A percentile compares a stretch with the other conserved stretches of the same genome.
phyloP scores from a whole-genome alignment of 1,140 invertebrate genomes.

The Pollicipes pollicipes region DNA sequence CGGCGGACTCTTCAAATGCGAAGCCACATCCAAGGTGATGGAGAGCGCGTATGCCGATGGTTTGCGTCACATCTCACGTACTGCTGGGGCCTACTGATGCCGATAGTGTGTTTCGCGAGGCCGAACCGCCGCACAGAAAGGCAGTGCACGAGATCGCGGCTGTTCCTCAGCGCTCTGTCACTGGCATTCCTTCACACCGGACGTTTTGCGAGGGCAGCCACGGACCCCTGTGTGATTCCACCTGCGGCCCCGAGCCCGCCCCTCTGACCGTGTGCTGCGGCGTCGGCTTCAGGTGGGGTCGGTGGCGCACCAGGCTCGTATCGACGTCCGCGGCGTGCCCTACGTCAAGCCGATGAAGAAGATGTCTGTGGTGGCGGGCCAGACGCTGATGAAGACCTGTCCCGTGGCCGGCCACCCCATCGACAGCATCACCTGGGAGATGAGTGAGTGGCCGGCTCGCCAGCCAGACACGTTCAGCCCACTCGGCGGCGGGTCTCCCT shows the following conservation, averaged over 20 bases:
- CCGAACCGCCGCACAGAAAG: constrained; percentile 25
- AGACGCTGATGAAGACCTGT: constrained; percentile 27
- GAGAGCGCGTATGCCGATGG: constrained; percentile 53
- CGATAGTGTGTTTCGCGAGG: constrained; percentile 28
- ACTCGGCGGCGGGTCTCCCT: neutral
- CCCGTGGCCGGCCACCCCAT: constrained; percentile 32
- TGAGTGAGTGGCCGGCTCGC: constrained; percentile 24
- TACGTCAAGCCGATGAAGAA: constrained; percentile 27
- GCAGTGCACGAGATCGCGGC: constrained; percentile 30
- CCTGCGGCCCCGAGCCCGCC: too few species aligned
- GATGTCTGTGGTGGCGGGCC: constrained; percentile 30
- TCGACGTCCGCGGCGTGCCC: constrained; percentile 55
- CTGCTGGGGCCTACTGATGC: constrained; percentile 25
- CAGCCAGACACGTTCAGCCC: neutral
- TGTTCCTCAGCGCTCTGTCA: too few species aligned
- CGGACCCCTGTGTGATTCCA: too few species aligned
- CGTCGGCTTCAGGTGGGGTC: constrained; percentile 38
- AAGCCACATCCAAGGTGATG: constrained; percentile 61
- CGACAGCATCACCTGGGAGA: constrained; percentile 30
- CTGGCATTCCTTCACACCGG: too few species aligned
- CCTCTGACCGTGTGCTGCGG: too few species aligned
- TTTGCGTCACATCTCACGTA: constrained; percentile 67
- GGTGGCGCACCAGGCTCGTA: constrained; percentile 56
- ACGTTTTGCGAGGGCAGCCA: too few species aligned
- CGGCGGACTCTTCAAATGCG: constrained; percentile 77